phyloP scores from a whole-genome alignment of 2,113 vertebrate species.

The Pyxicephalus adspersus region DNA sequence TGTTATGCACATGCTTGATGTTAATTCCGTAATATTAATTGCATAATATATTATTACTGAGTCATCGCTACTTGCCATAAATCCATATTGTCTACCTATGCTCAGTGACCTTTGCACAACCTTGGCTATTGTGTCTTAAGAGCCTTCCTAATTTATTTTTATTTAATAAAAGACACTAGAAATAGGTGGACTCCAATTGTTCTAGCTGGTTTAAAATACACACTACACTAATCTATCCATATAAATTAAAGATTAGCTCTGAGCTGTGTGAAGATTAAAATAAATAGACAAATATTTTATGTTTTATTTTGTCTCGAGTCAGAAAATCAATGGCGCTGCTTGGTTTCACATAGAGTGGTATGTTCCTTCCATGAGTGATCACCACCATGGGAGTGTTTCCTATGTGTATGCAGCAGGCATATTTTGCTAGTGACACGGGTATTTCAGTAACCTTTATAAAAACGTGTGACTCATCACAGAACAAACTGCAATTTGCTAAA shows the following conservation, averaged over 20 bases:
- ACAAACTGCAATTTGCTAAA: slow-evolving; percentile 7
- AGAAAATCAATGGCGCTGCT: background rate
- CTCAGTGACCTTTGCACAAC: too few species aligned
- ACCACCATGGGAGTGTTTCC: background rate
- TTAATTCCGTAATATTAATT: too few species aligned
- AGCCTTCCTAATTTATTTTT: too few species aligned
- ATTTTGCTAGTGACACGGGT: too few species aligned
- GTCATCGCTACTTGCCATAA: too few species aligned
- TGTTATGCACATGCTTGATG: too few species aligned
- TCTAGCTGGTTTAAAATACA: background rate
- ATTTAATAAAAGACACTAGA: too few species aligned
- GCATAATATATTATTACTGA: too few species aligned
- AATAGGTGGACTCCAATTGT: background rate
- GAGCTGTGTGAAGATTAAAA: slow-evolving; percentile 3
- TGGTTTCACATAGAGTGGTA: background rate
- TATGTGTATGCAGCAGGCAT: background rate
- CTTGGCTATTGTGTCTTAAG: too few species aligned
- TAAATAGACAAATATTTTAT: background rate
- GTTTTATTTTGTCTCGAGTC: background rate
- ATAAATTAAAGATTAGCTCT: slow-evolving; percentile 24
- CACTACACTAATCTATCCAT: background rate
- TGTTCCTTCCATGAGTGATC: background rate
- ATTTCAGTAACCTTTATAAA: background rate
- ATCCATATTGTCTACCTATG: too few species aligned
- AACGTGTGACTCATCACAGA: background rate